These are phyloP conservation scores for Apodemus speciosus DNA, from an alignment of 2,113 vertebrate genomes.

Conservation along the genomic window DNA sequence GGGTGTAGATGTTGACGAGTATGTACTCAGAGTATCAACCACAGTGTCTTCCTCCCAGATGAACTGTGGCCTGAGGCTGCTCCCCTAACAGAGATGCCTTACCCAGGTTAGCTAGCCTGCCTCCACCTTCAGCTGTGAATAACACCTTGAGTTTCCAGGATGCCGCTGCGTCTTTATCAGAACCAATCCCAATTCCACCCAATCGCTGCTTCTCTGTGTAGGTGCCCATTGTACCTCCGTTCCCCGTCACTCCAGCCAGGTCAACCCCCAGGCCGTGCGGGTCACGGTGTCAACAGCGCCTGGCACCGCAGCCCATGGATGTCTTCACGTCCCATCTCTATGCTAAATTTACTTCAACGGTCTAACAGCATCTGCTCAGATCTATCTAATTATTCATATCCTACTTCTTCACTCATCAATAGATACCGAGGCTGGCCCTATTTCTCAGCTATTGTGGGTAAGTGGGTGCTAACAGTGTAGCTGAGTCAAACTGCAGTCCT, in stretches of 20 bases:
- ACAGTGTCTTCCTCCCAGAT: background rate
- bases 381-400: background rate
- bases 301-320: background rate
- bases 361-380: background rate
- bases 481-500: background rate
- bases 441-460: background rate
- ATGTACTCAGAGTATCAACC: background rate
- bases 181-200: background rate
- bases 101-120: background rate
- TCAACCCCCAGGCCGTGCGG: background rate
- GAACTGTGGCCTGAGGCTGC: background rate
- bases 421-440: no score
- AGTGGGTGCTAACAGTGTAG: background rate
- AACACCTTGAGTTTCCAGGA: background rate
- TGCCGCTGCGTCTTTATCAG: background rate
- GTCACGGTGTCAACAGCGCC: background rate
- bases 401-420: background rate
- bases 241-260: background rate
- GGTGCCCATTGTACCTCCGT: background rate
- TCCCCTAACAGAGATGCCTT: background rate
- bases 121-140: background rate
- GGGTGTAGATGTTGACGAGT: background rate
- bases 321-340: background rate
- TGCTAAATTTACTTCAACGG: background rate
- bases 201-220: background rate